Conservation (phyloP, 2,797 vertebrate genomes). For the Characodon lateralis region DNA sequence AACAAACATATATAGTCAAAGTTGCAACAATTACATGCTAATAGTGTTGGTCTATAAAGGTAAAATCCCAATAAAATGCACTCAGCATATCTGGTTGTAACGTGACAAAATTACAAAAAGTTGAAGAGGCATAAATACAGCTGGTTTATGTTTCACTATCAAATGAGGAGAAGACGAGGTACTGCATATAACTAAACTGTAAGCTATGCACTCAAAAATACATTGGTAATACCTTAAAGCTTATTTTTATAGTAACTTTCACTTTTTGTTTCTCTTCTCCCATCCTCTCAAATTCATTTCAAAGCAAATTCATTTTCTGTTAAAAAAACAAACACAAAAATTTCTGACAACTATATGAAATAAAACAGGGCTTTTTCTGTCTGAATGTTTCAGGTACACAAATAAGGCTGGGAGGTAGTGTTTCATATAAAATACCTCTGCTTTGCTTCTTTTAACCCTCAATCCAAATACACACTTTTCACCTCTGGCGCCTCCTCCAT, state of each 20-base stretch:
- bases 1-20: neutral
- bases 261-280: neutral
- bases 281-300: neutral
- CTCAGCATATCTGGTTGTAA: neutral
- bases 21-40: neutral
- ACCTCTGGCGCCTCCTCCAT: neutral
- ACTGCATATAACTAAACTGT: neutral
- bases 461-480: conserved; percentile 20
- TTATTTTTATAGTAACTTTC: conserved; percentile 5
- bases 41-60: neutral
- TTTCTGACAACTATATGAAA: neutral
- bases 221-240: neutral
- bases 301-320: conserved; percentile 6
- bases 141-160: neutral
- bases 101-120: neutral
- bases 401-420: conserved; percentile 1
- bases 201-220: neutral
- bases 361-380: neutral
- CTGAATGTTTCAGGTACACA: conserved; percentile 4
- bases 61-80: neutral
- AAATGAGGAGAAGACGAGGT: neutral
- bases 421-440: conserved; percentile 23
- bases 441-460: conserved; percentile 18
- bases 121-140: neutral
- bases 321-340: neutral